phyloP scores from a whole-genome alignment of 35 echinoderm and acorn worm genomes.

The Anneissia japonica region DNA sequence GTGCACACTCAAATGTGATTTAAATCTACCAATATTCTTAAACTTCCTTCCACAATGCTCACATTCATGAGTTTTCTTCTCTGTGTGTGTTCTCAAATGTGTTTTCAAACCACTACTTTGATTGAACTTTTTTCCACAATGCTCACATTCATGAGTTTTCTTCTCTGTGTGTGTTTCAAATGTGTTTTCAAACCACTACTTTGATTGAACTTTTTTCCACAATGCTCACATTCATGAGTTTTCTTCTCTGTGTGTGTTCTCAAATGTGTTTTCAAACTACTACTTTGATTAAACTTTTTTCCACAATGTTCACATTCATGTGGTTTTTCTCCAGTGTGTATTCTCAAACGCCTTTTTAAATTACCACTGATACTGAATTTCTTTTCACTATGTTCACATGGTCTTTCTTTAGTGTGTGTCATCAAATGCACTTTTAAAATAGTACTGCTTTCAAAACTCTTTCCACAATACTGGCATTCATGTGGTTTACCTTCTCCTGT shows the following conservation, averaged over 20 bases:
- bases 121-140: constrained; percentile 26
- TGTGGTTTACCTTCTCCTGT: constrained; percentile 43
- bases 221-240: not conserved
- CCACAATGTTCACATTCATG: not conserved
- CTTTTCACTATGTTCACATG: not conserved
- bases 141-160: constrained; percentile 28
- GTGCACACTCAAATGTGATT: too few species aligned
- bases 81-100: not conserved
- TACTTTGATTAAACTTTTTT: not conserved
- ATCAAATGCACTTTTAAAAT: constrained; percentile 28
- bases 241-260: not conserved
- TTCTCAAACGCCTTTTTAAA: not conserved
- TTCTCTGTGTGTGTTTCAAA: constrained; percentile 11
- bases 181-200: too few species aligned
- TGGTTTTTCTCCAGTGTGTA: not conserved
- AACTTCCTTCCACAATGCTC: too few species aligned
- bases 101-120: too few species aligned
- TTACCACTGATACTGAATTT: not conserved
- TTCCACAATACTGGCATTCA: constrained; percentile 25
- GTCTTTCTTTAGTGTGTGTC: too few species aligned
- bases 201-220: not conserved
- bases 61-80: too few species aligned
- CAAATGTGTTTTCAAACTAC: not conserved
- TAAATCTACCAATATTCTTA: too few species aligned
- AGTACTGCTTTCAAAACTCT: constrained; percentile 2